Evolutionary conservation across 2,113 vertebrate species (phyloP), one percentile per base, ranked within the genome.

Genomic region (Lophura nycthemera): DNA sequence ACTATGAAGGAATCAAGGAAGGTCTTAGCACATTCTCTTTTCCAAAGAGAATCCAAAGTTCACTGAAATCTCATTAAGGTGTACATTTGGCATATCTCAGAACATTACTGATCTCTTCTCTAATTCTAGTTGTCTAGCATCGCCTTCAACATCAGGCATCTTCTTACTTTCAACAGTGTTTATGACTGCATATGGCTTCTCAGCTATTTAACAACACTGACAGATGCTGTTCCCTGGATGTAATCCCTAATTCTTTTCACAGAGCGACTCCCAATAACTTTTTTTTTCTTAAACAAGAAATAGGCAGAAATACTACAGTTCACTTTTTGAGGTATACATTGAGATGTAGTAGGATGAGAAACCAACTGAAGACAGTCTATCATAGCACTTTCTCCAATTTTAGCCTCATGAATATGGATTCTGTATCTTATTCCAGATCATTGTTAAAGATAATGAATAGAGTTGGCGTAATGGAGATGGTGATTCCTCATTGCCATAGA

Each of bases 381-480:
- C 84, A 89, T 0, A 88, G 42, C 61, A 82, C 36, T 89, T 89
- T 64, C 60, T 4, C 63, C 47, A 86, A 74, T 27, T 88, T 87
- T 24, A 61, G 12, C 60, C n/a, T 71, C 73, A 95, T 83, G 8
- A 90, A 90, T 86, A 90, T 64, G 56, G 64, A 94, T 94, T 91
- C 38, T 61, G 10, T 59, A 57, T 86, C 86, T 94, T 75, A 91
- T 61, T 90, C 61, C 60, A 90, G 8, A 86, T 81, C 30, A 90
- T n/a, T 71, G 73, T 83, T 47, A 86, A 94, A 78, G 20, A 24
- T 92, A 94, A 86, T 64, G 36, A 92, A 87, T 32, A 71, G 21
- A 81, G 43, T 12, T 71, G 29, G 29, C 77, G 88, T 86, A 91
- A 82, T 32, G 13, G 30, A 86, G 21, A 59, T 14, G 4, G 36